Evolutionary conservation across 2,113 vertebrate genomes (phyloP).

Genomic region (Hiodon alosoides): DNA sequence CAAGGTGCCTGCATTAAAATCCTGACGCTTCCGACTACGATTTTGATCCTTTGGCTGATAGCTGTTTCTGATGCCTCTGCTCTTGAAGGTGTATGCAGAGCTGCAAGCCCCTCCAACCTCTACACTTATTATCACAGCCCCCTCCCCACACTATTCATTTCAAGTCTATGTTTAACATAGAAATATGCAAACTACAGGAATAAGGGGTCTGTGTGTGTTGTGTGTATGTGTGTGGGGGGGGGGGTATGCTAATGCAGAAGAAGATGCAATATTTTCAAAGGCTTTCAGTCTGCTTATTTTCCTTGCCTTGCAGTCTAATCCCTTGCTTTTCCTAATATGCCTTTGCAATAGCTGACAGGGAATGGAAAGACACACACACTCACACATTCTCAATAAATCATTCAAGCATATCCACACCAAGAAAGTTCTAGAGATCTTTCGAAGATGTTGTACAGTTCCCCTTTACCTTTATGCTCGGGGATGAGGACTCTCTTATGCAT

Average conservation of each 20-base stretch:
- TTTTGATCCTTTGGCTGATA: no score
- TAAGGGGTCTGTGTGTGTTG: neutral
- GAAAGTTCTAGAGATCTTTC: constrained; percentile 2
- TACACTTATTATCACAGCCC: neutral
- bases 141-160: neutral
- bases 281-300: constrained; percentile 12
- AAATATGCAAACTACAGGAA: neutral
- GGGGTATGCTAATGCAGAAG: constrained; percentile 41
- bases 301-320: constrained; percentile 16
- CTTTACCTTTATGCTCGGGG: neutral
- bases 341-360: neutral
- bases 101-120: no score
- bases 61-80: no score
- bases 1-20: no score
- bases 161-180: no score
- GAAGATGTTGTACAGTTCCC: neutral
- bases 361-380: neutral
- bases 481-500: neutral
- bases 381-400: neutral
- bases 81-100: no score
- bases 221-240: constrained; percentile 5
- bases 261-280: constrained; percentile 24
- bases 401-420: constrained; percentile 1
- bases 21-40: no score
- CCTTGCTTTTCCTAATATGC: neutral